Percentiles rank a stretch among this genome's conserved stretches.
Conservation (phyloP, 2,113 vertebrate genomes). For the Monopterus albus region DNA sequence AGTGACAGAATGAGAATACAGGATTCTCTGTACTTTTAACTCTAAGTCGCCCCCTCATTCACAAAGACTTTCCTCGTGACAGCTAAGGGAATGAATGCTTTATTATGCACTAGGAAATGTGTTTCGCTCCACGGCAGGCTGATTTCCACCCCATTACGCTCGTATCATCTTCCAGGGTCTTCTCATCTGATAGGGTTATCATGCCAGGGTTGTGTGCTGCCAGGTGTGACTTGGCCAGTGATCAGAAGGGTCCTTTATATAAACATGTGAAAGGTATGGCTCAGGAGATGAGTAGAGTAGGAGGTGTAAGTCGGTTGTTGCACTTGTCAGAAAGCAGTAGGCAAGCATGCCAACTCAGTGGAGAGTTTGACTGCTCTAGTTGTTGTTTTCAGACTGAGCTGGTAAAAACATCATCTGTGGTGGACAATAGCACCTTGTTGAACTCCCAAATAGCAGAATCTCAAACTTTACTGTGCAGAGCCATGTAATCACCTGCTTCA, state of each 20-base stretch:
- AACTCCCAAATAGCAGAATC: not conserved
- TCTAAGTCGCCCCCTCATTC: slow-evolving; percentile 36
- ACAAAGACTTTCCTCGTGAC: slow-evolving; percentile 60
- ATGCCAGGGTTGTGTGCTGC: slow-evolving; percentile 41
- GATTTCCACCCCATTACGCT: slow-evolving; percentile 69
- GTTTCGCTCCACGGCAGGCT: slow-evolving; percentile 55
- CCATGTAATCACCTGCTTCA: not conserved
- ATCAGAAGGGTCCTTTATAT: slow-evolving; percentile 46
- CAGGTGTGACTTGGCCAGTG: slow-evolving; percentile 53
- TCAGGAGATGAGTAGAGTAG: slow-evolving; percentile 39
- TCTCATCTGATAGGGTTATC: slow-evolving; percentile 63
- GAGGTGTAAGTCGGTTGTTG: slow-evolving; percentile 29
- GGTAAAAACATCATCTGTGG: slow-evolving; percentile 7
- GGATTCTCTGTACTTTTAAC: slow-evolving; percentile 66
- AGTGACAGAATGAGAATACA: slow-evolving; percentile 49
- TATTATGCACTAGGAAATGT: slow-evolving; percentile 68
- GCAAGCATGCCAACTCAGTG: slow-evolving; percentile 8
- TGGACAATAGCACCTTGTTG: not conserved
- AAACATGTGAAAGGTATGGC: slow-evolving; percentile 41
- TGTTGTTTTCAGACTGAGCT: slow-evolving; percentile 27
- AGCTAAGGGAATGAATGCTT: slow-evolving; percentile 64
- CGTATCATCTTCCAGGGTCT: slow-evolving; percentile 65
- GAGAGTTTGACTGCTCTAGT: slow-evolving; percentile 4
- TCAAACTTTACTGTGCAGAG: not conserved
- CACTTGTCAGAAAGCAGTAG: slow-evolving; percentile 26